phyloP scores from a whole-genome alignment of 2,888 invertebrate species.

The Magallana nippona region DNA sequence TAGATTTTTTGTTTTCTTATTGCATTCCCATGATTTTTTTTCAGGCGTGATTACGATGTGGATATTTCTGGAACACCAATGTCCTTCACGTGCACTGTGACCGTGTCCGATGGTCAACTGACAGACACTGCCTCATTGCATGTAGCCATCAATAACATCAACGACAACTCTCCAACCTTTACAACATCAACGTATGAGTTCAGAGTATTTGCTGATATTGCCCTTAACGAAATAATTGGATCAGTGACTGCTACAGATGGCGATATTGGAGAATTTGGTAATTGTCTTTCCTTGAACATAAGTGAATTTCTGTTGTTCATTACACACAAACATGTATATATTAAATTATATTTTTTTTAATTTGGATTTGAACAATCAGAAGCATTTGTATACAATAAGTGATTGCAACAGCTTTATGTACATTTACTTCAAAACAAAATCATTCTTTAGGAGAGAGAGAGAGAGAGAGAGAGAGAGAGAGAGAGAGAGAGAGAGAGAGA shows the following conservation, averaged over 20 bases:
- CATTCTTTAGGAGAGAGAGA: too few relatives aligned
- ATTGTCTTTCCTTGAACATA: background rate
- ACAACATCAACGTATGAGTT: constrained; percentile 18
- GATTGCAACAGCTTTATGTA: too few relatives aligned
- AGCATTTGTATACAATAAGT: too few relatives aligned
- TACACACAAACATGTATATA: too few relatives aligned
- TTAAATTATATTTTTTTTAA: too few relatives aligned
- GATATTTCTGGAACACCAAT: constrained; percentile 45
- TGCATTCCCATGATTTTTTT: too few relatives aligned
- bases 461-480: too few relatives aligned
- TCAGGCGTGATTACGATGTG: constrained; percentile 53
- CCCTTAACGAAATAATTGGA: constrained; percentile 13
- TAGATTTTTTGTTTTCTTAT: too few relatives aligned
- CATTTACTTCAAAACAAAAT: too few relatives aligned
- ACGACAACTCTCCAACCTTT: constrained; percentile 42
- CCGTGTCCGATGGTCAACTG: constrained; percentile 50
- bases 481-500: too few relatives aligned
- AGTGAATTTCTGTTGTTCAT: too few relatives aligned
- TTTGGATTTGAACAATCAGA: too few relatives aligned
- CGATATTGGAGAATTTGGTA: constrained; percentile 28
- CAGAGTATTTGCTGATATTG: background rate
- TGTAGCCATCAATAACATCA: constrained; percentile 50
- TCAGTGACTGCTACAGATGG: constrained; percentile 35
- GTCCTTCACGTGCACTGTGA: constrained; percentile 49
- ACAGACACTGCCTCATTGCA: constrained; percentile 49